Base-by-base conservation (phyloP, 2,797 vertebrate species). In the Gymnothorax javanicus region DNA sequence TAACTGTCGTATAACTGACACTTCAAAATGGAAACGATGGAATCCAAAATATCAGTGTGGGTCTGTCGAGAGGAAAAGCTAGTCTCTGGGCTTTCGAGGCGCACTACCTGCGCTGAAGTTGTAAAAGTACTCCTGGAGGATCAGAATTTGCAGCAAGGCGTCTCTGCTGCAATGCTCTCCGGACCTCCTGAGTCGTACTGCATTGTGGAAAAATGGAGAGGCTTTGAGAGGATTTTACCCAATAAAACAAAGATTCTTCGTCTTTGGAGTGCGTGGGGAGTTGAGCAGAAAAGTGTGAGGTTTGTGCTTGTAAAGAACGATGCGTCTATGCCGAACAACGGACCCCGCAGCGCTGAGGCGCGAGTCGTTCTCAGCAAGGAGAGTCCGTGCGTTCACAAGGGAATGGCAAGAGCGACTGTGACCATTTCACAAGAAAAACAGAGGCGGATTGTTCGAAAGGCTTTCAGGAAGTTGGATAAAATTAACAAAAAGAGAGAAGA, bases 171-270 rank as follows among this genome's bases (percentile, higher is more conserved):
- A 86, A 95, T 97, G 97, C 93, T 98, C 87, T 95, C 96, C 88
- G 97, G 97, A 0, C 88, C 96, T 23, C 95, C 97, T 4, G 96
- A 97, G 87, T 96, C 96, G 69, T 99, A 99, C 91, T 98, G 98
- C 93, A 95, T 99, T 75, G 98, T 98, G 94, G 98, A 99, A 94
- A 99, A 99, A 90, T 99, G 98, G 98, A 94, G 98, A 43, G 98
- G 98, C 85, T 98, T 97, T 89, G 98, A 99, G 95, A 94, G 98
- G 92, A 97, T 94, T 89, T 90, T 99, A 90, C 98, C 98, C 83
- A 97, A 97, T 94, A 97, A 98, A 93, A 99, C 98, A 23, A 97
- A 96, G 88, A 95, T 99, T 90, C 93, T 99, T 85, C 94, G 98
- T 82, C 97, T 99, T 83, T 99, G 98, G 98, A 94, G 94, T 75